Evolutionary conservation across 1,140 invertebrate species (phyloP).

Genomic region (Rhopalosiphum maidis): DNA sequence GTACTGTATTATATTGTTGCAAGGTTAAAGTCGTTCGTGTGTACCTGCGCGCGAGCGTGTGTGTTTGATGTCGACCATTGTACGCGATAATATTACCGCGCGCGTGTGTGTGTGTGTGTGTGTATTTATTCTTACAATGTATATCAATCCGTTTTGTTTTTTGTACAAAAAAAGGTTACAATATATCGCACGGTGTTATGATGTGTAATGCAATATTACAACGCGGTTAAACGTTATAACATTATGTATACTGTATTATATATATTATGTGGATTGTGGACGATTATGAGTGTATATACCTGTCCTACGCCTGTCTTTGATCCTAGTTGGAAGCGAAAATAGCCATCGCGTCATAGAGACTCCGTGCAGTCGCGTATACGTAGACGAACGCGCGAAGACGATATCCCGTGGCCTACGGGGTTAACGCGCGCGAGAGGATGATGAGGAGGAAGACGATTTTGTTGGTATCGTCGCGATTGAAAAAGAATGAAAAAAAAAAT

Average conservation of each 20-base stretch:
- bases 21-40: slow-evolving; percentile 7
- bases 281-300: too few relatives aligned
- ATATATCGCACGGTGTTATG: too few relatives aligned
- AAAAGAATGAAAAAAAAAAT: background rate
- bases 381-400: background rate
- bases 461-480: background rate
- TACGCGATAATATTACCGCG: background rate
- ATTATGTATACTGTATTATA: background rate
- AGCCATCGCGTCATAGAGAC: background rate
- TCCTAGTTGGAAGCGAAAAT: background rate
- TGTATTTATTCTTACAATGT: background rate
- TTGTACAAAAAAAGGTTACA: background rate
- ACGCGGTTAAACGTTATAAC: background rate
- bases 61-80: background rate
- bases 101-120: background rate
- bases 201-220: background rate
- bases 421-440: background rate
- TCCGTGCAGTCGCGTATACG: too few relatives aligned
- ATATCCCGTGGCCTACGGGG: background rate
- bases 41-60: background rate
- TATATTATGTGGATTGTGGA: background rate
- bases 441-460: background rate
- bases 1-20: background rate
- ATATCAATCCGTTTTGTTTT: background rate
- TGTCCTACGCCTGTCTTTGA: background rate